Evolutionary conservation across 2,797 vertebrate species (phyloP).

Genomic region (Harpagifer antarcticus): DNA sequence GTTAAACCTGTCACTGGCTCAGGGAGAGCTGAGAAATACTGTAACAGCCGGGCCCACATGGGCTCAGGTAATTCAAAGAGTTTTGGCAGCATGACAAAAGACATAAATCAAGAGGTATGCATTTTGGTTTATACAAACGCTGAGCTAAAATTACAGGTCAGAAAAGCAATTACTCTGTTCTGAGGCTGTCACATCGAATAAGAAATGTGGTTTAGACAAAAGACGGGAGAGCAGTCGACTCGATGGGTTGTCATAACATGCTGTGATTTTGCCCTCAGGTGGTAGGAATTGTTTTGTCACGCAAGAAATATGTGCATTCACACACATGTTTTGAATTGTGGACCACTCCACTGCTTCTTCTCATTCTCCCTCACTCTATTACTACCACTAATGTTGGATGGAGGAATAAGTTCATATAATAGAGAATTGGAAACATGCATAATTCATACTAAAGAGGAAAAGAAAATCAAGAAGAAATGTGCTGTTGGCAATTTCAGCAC

Average conservation of each 20-base stretch:
- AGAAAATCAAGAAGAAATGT: constrained; percentile 10
- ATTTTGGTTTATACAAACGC: constrained; percentile 80
- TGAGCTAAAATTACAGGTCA: constrained; percentile 83
- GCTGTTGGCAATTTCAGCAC: constrained; percentile 73
- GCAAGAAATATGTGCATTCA: constrained; percentile 70
- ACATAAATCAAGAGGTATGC: constrained; percentile 81
- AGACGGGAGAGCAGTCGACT: constrained; percentile 65
- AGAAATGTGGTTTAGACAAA: constrained; percentile 79
- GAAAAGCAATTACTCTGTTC: constrained; percentile 85
- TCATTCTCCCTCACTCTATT: constrained; percentile 32
- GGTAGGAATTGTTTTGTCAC: constrained; percentile 75
- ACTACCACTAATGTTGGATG: constrained; percentile 25
- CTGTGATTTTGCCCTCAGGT: constrained; percentile 70
- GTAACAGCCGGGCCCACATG: constrained; percentile 56
- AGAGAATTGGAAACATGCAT: constrained; percentile 39
- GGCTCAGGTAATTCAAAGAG: constrained; percentile 74
- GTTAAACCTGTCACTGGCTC: constrained; percentile 50
- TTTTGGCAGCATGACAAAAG: constrained; percentile 77
- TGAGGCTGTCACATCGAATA: constrained; percentile 82
- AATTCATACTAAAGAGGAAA: constrained; percentile 35
- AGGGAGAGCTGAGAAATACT: constrained; percentile 41
- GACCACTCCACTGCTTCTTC: constrained; percentile 24
- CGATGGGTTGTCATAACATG: constrained; percentile 77
- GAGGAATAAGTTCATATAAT: constrained; percentile 31
- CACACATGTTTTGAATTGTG: constrained; percentile 46